Evolutionary conservation across 2,113 vertebrate genomes (phyloP).

Genomic region (Hassar affinis): DNA sequence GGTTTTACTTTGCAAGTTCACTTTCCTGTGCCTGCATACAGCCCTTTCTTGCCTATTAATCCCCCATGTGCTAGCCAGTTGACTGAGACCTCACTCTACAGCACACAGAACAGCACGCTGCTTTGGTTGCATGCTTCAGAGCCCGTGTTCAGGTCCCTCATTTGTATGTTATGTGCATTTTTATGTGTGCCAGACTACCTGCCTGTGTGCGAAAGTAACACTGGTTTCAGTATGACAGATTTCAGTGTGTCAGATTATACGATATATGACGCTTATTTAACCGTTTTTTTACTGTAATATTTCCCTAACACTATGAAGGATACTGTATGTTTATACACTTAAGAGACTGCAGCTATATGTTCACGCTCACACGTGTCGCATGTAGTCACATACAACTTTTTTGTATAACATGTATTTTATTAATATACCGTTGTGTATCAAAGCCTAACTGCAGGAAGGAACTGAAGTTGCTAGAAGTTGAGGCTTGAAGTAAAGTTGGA

Average conservation of each 20-base stretch:
- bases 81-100: constrained; percentile 2
- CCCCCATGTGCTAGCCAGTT: constrained; percentile 4
- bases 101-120: constrained; percentile 21
- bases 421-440: neutral
- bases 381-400: neutral
- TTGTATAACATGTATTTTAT: neutral
- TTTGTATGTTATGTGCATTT: neutral
- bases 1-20: constrained; percentile 10
- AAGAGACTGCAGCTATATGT: neutral
- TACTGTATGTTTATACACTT: neutral
- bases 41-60: neutral
- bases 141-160: neutral
- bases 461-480: neutral
- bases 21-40: neutral
- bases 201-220: neutral
- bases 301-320: neutral
- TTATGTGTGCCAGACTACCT: no score
- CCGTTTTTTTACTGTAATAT: neutral
- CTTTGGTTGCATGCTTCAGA: neutral
- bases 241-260: neutral
- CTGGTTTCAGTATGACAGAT: neutral
- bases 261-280: neutral
- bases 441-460: neutral
- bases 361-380: no score
- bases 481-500: neutral